Conservation (phyloP, 2,113 vertebrate genomes). For the Pogonocichla stellata region DNA sequence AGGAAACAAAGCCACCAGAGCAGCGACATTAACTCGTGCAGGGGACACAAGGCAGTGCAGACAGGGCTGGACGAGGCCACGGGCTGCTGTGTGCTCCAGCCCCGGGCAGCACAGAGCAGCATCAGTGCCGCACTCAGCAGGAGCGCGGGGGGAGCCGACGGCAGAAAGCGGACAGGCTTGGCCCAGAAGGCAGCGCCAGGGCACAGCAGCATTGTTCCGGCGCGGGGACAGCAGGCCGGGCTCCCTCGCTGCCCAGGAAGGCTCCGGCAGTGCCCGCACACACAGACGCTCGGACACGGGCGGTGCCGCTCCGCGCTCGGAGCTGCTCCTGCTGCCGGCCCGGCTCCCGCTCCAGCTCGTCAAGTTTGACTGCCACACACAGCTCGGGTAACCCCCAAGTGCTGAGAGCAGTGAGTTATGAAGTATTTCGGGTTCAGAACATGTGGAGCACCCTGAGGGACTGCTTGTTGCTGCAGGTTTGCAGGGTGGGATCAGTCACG, state of each 20-base stretch:
- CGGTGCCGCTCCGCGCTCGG: too few relatives aligned
- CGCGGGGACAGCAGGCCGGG: neutral
- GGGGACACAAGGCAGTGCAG: neutral
- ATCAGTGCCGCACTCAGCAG: accelerated
- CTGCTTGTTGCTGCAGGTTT: neutral
- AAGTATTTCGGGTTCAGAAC: neutral
- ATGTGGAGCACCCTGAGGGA: neutral
- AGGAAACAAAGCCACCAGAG: neutral
- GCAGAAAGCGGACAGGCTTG: neutral
- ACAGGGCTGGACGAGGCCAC: neutral
- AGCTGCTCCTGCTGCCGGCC: neutral
- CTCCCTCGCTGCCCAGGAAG: neutral
- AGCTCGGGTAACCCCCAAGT: neutral
- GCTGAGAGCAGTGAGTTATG: neutral
- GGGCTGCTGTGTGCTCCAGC: neutral
- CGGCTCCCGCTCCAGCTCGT: neutral
- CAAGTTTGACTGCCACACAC: neutral
- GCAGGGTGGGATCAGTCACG: neutral
- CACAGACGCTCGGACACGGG: too few relatives aligned
- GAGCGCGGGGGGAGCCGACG: accelerated
- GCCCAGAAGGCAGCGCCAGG: neutral
- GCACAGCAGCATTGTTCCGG: neutral
- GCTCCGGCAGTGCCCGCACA: too few relatives aligned
- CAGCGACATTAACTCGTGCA: accelerated
- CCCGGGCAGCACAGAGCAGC: neutral